Conservation (phyloP, 2,113 vertebrate genomes). For the Scatophagus argus region DNA sequence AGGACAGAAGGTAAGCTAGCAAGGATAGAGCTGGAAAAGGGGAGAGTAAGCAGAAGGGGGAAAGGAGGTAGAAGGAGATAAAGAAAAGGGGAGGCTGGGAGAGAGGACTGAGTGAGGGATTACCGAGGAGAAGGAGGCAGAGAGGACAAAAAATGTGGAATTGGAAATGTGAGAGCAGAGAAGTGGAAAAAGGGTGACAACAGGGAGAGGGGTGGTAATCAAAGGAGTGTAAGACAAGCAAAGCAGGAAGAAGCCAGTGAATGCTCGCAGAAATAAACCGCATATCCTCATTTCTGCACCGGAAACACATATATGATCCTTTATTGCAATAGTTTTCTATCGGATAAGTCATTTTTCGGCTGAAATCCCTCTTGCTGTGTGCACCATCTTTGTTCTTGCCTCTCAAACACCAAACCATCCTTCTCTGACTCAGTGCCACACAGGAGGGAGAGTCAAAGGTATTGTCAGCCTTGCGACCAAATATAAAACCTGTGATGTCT, state of each 20-base stretch:
- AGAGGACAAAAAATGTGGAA: slow-evolving; percentile 47
- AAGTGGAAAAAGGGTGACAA: slow-evolving; percentile 61
- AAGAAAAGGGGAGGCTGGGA: slow-evolving; percentile 40
- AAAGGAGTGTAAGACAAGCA: slow-evolving; percentile 35
- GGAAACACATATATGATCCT: neutral
- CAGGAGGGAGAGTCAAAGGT: slow-evolving; percentile 57
- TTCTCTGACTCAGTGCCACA: slow-evolving; percentile 59
- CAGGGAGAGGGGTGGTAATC: slow-evolving; percentile 46
- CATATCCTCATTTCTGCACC: neutral
- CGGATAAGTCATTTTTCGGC: slow-evolving; percentile 15
- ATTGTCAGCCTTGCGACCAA: slow-evolving; percentile 59
- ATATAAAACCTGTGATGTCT: slow-evolving; percentile 71
- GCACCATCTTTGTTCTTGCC: slow-evolving; percentile 52
- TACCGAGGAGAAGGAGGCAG: slow-evolving; percentile 63
- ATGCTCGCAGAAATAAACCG: slow-evolving; percentile 10
- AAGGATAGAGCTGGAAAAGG: slow-evolving; percentile 43
- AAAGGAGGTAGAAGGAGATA: slow-evolving; percentile 51
- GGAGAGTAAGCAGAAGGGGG: slow-evolving; percentile 40
- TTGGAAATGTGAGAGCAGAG: slow-evolving; percentile 57
- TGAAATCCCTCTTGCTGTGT: slow-evolving; percentile 19
- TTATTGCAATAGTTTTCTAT: neutral
- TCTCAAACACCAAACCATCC: slow-evolving; percentile 51
- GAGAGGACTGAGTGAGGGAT: slow-evolving; percentile 55
- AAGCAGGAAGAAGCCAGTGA: slow-evolving; percentile 1
- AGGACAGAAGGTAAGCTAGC: slow-evolving; percentile 55